Conservation (phyloP, 2,113 vertebrate species). For the Oryzias melastigma region DNA sequence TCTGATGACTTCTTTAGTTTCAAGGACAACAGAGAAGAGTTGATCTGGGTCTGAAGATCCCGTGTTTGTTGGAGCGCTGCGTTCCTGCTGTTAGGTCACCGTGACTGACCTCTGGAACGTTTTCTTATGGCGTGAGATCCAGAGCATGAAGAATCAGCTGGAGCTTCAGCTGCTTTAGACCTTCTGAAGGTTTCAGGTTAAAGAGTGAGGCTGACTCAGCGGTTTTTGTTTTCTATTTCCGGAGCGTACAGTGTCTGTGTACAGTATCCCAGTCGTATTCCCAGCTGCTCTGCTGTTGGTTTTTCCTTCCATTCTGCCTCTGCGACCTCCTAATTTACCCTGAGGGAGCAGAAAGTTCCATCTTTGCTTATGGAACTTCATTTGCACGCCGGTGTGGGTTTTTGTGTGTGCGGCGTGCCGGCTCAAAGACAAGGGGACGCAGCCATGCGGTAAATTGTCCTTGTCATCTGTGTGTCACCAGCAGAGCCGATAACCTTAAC, state of each 20-base stretch:
- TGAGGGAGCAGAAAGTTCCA: constrained; percentile 58
- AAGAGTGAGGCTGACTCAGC: not conserved
- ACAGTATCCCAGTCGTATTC: constrained; percentile 25
- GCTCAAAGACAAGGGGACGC: constrained; percentile 46
- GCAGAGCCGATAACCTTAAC: constrained; percentile 54
- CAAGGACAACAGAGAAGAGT: too few relatives aligned
- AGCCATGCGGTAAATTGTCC: constrained; percentile 59
- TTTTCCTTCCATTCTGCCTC: constrained; percentile 33
- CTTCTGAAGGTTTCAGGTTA: not conserved
- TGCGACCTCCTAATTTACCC: constrained; percentile 57
- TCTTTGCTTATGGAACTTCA: constrained; percentile 59
- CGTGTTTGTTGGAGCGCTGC: too few relatives aligned
- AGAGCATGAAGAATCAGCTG: too few relatives aligned
- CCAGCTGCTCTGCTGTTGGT: constrained; percentile 39
- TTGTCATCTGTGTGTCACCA: constrained; percentile 56
- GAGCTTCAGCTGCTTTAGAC: too few relatives aligned
- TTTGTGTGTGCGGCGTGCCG: constrained; percentile 21
- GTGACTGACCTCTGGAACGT: too few relatives aligned
- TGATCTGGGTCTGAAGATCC: too few relatives aligned
- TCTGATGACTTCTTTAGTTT: too few relatives aligned
- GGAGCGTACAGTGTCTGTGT: not conserved
- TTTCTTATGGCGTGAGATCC: too few relatives aligned
- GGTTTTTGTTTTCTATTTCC: constrained; percentile 3
- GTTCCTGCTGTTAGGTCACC: too few relatives aligned
- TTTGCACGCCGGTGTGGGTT: constrained; percentile 32